Conservation (phyloP, 2,113 vertebrate species). For the Guaruba guarouba region DNA sequence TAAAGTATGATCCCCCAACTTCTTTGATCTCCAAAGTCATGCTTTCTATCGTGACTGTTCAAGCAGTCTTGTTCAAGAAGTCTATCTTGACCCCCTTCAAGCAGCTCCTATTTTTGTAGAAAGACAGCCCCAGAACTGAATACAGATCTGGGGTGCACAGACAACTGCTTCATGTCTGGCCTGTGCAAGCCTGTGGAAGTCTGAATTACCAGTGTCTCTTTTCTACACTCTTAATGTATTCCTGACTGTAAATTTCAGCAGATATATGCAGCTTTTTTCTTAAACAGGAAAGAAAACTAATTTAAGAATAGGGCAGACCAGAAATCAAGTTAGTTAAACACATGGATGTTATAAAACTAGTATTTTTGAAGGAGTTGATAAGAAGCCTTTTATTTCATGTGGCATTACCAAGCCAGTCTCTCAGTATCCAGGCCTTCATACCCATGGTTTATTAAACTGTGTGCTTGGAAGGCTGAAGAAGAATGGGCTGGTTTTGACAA, state of each 20-base stretch:
- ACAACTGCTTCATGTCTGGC: neutral
- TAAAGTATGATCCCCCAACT: neutral
- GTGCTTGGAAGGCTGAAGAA: neutral
- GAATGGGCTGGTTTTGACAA: neutral
- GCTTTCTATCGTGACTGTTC: neutral
- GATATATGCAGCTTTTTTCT: neutral
- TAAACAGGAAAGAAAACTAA: neutral
- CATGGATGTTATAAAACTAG: neutral
- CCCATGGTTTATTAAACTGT: neutral
- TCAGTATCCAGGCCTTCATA: neutral
- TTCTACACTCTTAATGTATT: neutral
- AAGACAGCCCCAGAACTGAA: neutral
- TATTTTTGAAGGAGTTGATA: neutral
- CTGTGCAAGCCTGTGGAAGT: neutral
- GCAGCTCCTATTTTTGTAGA: neutral
- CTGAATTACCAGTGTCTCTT: neutral
- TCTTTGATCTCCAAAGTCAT: neutral
- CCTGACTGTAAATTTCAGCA: neutral
- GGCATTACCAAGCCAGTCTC: neutral
- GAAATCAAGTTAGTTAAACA: neutral
- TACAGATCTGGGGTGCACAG: neutral
- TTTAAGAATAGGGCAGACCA: neutral
- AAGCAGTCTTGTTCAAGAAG: no score
- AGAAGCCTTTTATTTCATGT: neutral
- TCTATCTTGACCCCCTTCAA: neutral